Evolutionary conservation across 2,888 invertebrate species (phyloP), one percentile per base, ranked within the genome.

Genomic region (Ferrisia virgata): DNA sequence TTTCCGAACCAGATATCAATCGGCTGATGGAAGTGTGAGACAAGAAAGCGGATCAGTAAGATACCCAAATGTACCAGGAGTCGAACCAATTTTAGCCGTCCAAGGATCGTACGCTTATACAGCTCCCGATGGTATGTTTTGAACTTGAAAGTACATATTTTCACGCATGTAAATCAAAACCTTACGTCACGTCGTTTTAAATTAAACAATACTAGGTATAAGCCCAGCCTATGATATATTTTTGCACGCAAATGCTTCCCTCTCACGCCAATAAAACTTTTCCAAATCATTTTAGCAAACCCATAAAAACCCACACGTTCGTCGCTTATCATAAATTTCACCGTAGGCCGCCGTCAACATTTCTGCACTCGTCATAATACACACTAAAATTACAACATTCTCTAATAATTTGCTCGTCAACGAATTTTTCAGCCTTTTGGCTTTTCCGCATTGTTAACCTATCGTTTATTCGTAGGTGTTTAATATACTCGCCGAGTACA

Each of bases 61-160:
- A 40, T 85, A 82, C 64, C 85, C 87, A 92, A 92, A 90, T 89
- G 86, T 91, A 90, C 0, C 90, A 92, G 87, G 91, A 91, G 87
- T 87, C 88, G 40, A 91, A 90, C 72, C 87, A 86, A 86, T 87
- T 87, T 53, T 88, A 83, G 86, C 87, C 58, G 90, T 90, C 0
- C 89, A 91, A 80, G 92, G 92, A 87, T 90, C 91, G 0, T 92
- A 90, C 87, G 90, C 91, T 1, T 92, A 91, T 88, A 91, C 89
- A 0, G 91, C 91, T 0, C 91, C 91, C 2, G 92, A 92, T 86
- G 92, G 88, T 89, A 90, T 0, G 89, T 92, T 40, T 89, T 89
- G 22, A 22, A 1, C 92, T n/a, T n/a, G n/a, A n/a, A n/a, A 92
- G 86, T 89, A 89, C n/a, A n/a, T n/a, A n/a, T n/a, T 0, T 72